Evolutionary conservation across 37 sponge, comb jelly and placozoan genomes (phyloP).

Genomic region (Cliona cf. orientalis): DNA sequence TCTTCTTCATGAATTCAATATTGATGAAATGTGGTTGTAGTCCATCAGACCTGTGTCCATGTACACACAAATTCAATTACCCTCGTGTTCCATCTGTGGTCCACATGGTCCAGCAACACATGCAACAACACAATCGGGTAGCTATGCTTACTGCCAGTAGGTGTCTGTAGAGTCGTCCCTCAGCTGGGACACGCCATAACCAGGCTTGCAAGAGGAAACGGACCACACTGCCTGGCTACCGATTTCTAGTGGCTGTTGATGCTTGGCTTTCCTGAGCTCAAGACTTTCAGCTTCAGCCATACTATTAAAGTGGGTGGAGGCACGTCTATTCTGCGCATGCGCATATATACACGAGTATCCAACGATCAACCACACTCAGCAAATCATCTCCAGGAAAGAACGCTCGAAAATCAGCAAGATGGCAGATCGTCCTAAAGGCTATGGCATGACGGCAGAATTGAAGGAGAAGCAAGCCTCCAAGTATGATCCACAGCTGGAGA

Average conservation of each 20-base stretch:
- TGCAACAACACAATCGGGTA: neutral
- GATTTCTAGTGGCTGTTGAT: conserved; percentile 60
- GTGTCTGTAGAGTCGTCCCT: conserved; percentile 84
- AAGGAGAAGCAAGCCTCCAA: conserved; percentile 71
- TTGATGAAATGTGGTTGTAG: conserved; percentile 92
- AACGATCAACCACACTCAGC: no score
- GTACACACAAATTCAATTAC: neutral
- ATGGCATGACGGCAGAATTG: conserved; percentile 79
- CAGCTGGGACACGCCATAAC: conserved; percentile 88
- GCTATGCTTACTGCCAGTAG: conserved; percentile 92
- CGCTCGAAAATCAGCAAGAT: conserved; percentile 22
- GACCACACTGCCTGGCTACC: conserved; percentile 92
- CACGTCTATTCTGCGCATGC: no score
- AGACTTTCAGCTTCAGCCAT: no score
- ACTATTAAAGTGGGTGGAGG: neutral
- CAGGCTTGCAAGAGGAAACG: conserved; percentile 97
- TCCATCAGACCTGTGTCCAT: conserved; percentile 85
- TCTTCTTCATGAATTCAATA: conserved; percentile 90
- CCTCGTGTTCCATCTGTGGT: no score
- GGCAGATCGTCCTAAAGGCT: conserved; percentile 81
- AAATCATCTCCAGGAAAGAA: neutral
- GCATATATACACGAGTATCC: no score
- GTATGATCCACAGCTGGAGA: conserved; percentile 70
- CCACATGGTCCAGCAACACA: no score
- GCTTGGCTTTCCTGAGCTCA: no score